Evolutionary conservation across 2,113 vertebrate genomes (phyloP).

Genomic region (Cyprinodon brontotheroides): DNA sequence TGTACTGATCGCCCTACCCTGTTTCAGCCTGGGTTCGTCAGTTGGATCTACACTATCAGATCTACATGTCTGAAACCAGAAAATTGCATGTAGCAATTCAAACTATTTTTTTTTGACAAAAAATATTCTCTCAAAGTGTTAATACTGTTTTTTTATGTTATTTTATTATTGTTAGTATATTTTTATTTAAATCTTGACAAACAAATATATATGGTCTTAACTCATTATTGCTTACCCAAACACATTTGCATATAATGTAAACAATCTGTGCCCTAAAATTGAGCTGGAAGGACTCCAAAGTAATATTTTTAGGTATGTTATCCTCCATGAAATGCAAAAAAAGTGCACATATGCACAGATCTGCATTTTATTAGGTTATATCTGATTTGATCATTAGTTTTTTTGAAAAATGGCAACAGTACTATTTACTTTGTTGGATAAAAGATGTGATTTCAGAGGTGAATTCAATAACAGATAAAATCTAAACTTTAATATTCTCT

Average conservation of each 20-base stretch:
- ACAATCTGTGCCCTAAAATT: neutral
- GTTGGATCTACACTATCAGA: neutral
- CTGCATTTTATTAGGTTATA: neutral
- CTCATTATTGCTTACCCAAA: too few species aligned
- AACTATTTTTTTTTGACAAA: neutral
- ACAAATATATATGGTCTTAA: too few species aligned
- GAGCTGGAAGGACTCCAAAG: neutral
- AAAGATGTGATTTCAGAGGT: neutral
- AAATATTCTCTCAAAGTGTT: neutral
- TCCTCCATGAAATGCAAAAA: neutral
- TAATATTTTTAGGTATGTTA: neutral
- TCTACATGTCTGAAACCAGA: neutral
- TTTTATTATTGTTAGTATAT: neutral
- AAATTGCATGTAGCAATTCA: neutral
- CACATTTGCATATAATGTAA: neutral
- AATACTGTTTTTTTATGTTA: neutral
- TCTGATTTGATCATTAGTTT: neutral
- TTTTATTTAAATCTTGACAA: neutral
- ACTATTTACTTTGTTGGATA: neutral
- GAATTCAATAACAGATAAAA: neutral
- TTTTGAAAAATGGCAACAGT: neutral
- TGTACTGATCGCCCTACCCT: neutral
- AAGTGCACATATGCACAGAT: neutral
- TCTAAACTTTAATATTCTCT: neutral
- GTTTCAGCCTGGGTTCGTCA: neutral